Percentiles rank a stretch among this genome's conserved stretches.
These are phyloP conservation scores for Erithacus rubecula DNA, from an alignment of 2,797 vertebrate genomes.

Conservation along the genomic window DNA sequence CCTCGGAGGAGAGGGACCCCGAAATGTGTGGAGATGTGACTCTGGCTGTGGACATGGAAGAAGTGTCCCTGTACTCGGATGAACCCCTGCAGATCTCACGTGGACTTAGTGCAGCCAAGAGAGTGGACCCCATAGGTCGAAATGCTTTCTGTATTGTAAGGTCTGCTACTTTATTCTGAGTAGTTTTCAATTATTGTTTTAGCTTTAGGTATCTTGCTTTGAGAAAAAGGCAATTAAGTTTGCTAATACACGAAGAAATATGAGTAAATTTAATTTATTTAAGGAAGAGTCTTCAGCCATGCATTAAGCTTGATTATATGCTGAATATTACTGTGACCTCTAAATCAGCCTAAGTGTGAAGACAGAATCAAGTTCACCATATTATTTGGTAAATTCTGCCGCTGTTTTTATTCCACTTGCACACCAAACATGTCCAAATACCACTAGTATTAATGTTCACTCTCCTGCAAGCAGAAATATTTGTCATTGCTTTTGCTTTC, in stretches of 20 bases:
- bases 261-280: not conserved
- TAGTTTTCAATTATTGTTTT: not conserved
- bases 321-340: not conserved
- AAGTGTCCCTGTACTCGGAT: slow-evolving; percentile 32
- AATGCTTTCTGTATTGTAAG: slow-evolving; percentile 86
- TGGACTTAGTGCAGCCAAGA: slow-evolving; percentile 75
- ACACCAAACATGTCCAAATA: not conserved
- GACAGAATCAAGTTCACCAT: not conserved
- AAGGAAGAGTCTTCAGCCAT: not conserved
- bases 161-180: slow-evolving; percentile 62
- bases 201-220: not conserved
- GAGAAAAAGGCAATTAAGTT: not conserved
- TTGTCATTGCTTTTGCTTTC: not conserved
- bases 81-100: slow-evolving; percentile 70
- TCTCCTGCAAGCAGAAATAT: not conserved
- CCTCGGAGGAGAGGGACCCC: not conserved
- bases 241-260: not conserved
- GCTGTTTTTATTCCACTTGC: not conserved
- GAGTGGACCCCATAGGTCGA: slow-evolving; percentile 70
- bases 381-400: not conserved
- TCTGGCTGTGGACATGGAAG: slow-evolving; percentile 79
- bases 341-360: not conserved
- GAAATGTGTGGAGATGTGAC: slow-evolving; percentile 16
- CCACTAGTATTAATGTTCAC: not conserved
- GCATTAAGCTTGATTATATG: not conserved